These are phyloP conservation scores for Saccostrea glomerata DNA, from an alignment of 1,140 invertebrate species.

Conservation along the genomic window DNA sequence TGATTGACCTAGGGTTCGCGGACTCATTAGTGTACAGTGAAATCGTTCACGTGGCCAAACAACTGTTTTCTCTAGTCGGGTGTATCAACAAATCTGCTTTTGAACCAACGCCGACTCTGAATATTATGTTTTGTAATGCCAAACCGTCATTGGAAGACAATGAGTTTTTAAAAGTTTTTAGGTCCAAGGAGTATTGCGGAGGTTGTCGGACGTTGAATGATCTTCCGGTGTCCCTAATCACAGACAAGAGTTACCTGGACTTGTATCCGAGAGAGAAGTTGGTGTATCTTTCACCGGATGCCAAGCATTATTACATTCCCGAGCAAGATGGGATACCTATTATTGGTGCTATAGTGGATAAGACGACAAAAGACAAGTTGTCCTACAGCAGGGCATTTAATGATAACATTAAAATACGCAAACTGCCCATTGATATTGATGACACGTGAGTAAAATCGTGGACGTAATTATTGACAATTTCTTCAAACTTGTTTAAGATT, in stretches of 20 bases:
- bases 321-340: neutral
- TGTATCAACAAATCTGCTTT: neutral
- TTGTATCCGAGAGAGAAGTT: neutral
- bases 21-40: neutral
- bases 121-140: constrained; percentile 5
- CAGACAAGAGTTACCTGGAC: constrained; percentile 11
- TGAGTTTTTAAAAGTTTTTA: neutral
- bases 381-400: neutral
- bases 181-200: neutral
- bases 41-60: neutral
- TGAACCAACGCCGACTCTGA: neutral
- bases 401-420: neutral
- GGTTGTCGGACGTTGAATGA: neutral
- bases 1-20: neutral
- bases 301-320: neutral
- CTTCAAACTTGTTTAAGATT: too few relatives aligned
- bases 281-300: constrained; percentile 3
- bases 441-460: neutral
- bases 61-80: neutral
- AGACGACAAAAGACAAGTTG: constrained; percentile 2
- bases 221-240: neutral
- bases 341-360: neutral
- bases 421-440: neutral
- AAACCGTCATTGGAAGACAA: neutral
- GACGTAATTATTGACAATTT: too few relatives aligned